Evolutionary conservation across 2,113 vertebrate species (phyloP).

Genomic region (Cyphomyrus discorhynchus): DNA sequence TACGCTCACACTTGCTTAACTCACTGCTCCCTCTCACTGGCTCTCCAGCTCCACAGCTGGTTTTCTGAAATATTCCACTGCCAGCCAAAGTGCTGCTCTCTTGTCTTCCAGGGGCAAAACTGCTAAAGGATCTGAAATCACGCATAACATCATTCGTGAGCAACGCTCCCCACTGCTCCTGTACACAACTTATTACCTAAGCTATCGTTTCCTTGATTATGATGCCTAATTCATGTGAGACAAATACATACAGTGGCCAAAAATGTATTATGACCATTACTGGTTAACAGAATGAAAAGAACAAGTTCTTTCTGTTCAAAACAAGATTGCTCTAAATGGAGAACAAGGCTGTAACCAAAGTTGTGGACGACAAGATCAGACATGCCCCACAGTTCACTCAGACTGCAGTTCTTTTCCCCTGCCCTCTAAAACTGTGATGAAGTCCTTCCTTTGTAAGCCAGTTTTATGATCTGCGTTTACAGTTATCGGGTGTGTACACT

Average conservation of each 20-base stretch:
- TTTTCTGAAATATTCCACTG: neutral
- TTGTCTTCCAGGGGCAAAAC: neutral
- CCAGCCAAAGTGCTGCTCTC: neutral
- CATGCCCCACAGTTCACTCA: neutral
- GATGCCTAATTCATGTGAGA: neutral
- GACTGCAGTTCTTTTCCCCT: neutral
- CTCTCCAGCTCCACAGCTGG: neutral
- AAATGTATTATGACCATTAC: neutral
- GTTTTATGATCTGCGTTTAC: neutral
- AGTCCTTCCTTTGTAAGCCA: neutral
- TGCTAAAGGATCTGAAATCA: neutral
- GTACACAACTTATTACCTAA: neutral
- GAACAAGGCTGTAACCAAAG: neutral
- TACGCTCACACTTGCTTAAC: neutral
- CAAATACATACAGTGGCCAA: neutral
- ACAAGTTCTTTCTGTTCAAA: neutral
- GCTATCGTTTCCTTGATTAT: neutral
- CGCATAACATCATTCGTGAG: neutral
- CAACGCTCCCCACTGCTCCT: neutral
- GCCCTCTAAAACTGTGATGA: neutral
- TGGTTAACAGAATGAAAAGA: neutral
- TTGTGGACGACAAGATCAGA: neutral
- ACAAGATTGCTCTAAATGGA: neutral
- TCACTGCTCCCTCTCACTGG: neutral
- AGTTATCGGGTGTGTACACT: neutral